Evolutionary conservation across 1,140 invertebrate species (phyloP), one percentile per base, ranked within the genome.

Genomic region (Drosophila biarmipes): DNA sequence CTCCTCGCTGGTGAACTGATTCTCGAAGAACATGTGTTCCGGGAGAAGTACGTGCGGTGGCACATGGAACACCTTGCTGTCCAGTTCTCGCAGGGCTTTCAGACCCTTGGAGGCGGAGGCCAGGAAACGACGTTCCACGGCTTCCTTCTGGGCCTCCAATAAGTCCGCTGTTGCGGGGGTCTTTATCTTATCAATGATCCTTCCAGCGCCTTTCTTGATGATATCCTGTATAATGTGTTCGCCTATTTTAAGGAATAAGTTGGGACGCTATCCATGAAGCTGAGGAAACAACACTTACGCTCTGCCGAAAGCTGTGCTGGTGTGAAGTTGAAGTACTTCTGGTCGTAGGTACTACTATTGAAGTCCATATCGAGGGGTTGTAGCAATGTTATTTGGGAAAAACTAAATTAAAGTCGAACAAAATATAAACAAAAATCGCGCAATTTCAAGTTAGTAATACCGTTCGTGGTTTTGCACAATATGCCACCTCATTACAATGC

Each of bases 261-360:
- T 3, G 34, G n/a, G 27, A 34, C 11, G 29, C 29, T n/a, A 24
- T n/a, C 21, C 14, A 7, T n/a, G 12, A 12, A 14, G 15, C 1
- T n/a, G 19, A 27, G 17, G 2, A 34, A 12, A 19, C 34, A 17
- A 17, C 5, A 51, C 48, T 34, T 14, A 51, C 48, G 48, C 29
- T 51, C 48, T 12, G 48, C 48, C 7, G 48, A 34, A 4, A 51
- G 15, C 10, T 51, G 48, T 19, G 48, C 15, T 1, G 48, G n/a
- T 34, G 48, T 51, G 8, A 51, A 51, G 15, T 51, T 51, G 12
- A 51, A 51, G 7, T 17, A 51, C 29, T 51, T 51, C 19, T 51
- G 48, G 6, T 51, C 48, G 29, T 51, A 51, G 29, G 48, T 34
- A 12, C 29, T 19, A 10, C 48, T 51, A 14, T 51, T 14, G 6